A percentile compares a stretch with the other conserved stretches of the same genome.
Conservation (phyloP, 2,113 vertebrate species). For the Micronycteris hirsuta region DNA sequence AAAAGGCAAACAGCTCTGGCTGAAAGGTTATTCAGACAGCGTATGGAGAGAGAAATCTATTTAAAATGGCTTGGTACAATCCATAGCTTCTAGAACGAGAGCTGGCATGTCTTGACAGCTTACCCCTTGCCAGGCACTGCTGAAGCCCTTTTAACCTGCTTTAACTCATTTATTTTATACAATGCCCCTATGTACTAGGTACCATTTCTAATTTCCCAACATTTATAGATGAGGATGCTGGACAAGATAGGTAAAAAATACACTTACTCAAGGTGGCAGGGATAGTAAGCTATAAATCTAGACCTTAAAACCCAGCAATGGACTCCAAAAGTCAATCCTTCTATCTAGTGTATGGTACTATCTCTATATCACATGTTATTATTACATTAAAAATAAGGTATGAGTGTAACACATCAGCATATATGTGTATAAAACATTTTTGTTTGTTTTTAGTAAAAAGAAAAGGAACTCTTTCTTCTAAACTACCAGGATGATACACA, state of each 20-base stretch:
- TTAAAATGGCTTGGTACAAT: slow-evolving; percentile 44
- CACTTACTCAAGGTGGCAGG: neutral
- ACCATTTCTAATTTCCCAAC: slow-evolving; percentile 17
- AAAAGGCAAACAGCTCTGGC: slow-evolving; percentile 15
- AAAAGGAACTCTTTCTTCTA: neutral
- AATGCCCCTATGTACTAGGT: neutral
- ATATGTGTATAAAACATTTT: neutral
- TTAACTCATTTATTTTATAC: slow-evolving; percentile 7
- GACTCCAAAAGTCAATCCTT: neutral
- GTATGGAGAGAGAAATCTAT: slow-evolving; percentile 5
- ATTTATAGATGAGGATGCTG: neutral
- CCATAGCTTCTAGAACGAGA: neutral
- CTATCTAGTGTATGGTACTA: neutral
- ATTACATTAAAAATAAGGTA: neutral
- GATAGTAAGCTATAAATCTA: neutral
- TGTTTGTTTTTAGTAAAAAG: slow-evolving; percentile 27
- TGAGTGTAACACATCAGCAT: neutral
- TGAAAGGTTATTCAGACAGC: slow-evolving; percentile 41
- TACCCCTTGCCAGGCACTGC: neutral
- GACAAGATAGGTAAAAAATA: slow-evolving; percentile 25
- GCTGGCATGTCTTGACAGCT: neutral
- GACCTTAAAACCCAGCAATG: neutral
- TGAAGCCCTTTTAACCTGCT: neutral
- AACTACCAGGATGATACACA: neutral
- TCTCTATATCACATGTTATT: neutral